Evolutionary conservation across 2,888 invertebrate species (phyloP).

Genomic region (Lithophane socia): DNA sequence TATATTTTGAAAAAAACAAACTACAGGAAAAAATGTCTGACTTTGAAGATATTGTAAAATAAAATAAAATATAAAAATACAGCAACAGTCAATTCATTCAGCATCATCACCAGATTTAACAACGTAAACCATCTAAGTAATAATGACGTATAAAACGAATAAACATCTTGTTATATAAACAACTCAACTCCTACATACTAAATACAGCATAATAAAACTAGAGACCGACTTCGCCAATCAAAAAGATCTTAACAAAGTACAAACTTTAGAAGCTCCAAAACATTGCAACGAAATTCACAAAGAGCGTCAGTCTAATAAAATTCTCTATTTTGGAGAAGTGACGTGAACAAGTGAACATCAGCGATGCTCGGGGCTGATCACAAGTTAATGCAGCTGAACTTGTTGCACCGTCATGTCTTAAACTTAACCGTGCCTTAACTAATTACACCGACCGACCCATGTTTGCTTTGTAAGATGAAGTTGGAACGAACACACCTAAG

Average conservation of each 20-base stretch:
- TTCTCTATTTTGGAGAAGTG: conserved; percentile 33
- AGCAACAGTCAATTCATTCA: background rate
- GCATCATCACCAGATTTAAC: background rate
- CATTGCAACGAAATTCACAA: conserved; percentile 32
- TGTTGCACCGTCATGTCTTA: conserved; percentile 77
- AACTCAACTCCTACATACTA: background rate
- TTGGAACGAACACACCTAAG: conserved; percentile 20
- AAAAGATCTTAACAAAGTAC: conserved; percentile 23
- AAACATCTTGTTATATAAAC: background rate
- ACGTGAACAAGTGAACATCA: conserved; percentile 60
- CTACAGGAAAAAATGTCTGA: background rate
- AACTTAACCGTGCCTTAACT: conserved; percentile 74
- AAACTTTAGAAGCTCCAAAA: conserved; percentile 28
- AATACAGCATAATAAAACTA: conserved; percentile 26
- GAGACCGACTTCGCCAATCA: conserved; percentile 22
- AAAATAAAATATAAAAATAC: background rate
- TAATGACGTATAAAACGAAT: background rate
- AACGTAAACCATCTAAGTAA: background rate
- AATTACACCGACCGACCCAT: conserved; percentile 75
- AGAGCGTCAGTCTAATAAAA: conserved; percentile 48
- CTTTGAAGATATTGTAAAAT: background rate
- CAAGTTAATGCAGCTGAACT: conserved; percentile 77
- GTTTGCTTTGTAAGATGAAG: conserved; percentile 72
- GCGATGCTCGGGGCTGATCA: conserved; percentile 75
- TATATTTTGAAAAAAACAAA: background rate